These are phyloP conservation scores for Scyliorhinus canicula DNA, from an alignment of 2,797 vertebrate species.

Conservation along the genomic window DNA sequence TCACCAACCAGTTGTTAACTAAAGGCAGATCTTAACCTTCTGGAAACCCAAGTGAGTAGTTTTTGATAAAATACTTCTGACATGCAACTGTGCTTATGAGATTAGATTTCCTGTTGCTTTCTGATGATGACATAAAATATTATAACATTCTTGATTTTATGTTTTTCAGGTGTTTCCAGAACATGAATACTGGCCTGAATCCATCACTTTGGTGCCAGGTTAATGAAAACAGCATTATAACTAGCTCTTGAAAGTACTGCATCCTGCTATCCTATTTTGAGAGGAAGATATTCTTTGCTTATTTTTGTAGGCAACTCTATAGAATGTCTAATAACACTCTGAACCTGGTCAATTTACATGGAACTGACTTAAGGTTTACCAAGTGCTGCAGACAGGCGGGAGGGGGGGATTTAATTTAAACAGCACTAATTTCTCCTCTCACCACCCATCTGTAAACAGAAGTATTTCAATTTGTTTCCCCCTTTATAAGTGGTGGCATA, in stretches of 20 bases:
- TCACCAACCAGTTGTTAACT: neutral
- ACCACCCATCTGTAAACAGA: no score
- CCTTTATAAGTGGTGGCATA: no score
- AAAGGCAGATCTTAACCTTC: neutral
- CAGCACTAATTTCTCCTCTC: no score
- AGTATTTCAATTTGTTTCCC: no score
- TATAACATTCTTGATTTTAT: neutral
- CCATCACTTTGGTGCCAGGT: neutral
- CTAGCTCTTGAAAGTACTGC: neutral
- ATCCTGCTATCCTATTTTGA: neutral
- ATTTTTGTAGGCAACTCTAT: neutral
- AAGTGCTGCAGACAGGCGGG: no score
- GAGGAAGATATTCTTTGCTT: neutral
- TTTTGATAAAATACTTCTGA: neutral
- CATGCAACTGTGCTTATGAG: neutral
- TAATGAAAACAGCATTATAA: neutral
- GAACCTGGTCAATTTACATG: neutral
- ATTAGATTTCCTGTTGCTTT: neutral
- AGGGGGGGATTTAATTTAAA: no score
- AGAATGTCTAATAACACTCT: neutral
- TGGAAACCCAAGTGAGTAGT: neutral
- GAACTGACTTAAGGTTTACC: neutral
- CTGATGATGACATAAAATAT: neutral
- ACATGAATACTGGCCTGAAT: neutral
- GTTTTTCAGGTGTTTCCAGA: neutral